phyloP scores from a whole-genome alignment of 2,888 invertebrate genomes.

The Tholera decimalis region DNA sequence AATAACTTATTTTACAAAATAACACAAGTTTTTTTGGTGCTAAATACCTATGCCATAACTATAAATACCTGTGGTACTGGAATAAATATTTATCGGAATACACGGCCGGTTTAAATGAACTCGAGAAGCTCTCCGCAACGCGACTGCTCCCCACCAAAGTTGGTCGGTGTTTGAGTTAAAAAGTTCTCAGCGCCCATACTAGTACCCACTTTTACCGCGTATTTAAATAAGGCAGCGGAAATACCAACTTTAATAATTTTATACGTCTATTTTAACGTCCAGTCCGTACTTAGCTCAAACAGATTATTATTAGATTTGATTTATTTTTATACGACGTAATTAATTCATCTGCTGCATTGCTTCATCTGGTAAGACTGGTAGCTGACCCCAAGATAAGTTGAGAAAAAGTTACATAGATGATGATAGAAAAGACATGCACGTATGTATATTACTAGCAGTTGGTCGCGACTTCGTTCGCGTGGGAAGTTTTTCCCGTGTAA shows the following conservation, averaged over 20 bases:
- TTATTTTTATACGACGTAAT: background rate
- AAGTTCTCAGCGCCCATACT: slow-evolving; percentile 43
- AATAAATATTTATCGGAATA: slow-evolving; percentile 9
- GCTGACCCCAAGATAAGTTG: no score
- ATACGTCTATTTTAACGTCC: background rate
- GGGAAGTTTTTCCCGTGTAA: no score
- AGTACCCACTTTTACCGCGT: slow-evolving; percentile 20
- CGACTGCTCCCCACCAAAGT: slow-evolving; percentile 38
- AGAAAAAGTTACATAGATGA: no score
- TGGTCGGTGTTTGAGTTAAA: slow-evolving; percentile 47
- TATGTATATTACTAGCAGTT: no score
- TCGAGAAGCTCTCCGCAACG: slow-evolving; percentile 13
- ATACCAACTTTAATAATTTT: slow-evolving; percentile 17
- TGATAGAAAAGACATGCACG: no score
- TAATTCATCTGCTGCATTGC: no score
- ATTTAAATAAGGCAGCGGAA: slow-evolving; percentile 29
- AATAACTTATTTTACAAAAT: background rate
- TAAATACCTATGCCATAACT: background rate
- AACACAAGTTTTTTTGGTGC: background rate
- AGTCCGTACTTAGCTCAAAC: background rate
- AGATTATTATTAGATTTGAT: no score
- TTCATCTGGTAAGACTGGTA: no score
- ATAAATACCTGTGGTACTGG: background rate
- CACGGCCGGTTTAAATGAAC: slow-evolving; percentile 29
- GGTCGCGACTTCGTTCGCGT: no score